Evolutionary conservation across 92 coral and sea anemone species (phyloP).

Genomic region (Zoanthus solanderi): DNA sequence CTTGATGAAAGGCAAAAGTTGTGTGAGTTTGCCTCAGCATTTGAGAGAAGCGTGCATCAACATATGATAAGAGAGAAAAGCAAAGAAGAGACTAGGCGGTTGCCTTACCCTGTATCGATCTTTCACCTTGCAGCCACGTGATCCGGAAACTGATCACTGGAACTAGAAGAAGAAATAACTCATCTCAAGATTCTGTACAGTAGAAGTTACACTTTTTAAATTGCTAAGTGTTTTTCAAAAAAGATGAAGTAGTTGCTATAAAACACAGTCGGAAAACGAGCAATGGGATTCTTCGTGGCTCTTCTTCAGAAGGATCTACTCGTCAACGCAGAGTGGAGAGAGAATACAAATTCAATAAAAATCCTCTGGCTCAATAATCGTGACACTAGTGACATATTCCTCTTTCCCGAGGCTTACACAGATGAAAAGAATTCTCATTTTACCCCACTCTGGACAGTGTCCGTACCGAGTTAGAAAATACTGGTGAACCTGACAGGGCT

Average conservation of each 20-base stretch:
- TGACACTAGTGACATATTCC: constrained; percentile 40
- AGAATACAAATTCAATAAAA: constrained; percentile 21
- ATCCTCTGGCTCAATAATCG: constrained; percentile 51
- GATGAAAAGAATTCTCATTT: constrained; percentile 50
- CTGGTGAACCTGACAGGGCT: background rate
- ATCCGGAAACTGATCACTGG: background rate
- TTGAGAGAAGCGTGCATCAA: constrained; percentile 51
- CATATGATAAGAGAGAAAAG: constrained; percentile 51
- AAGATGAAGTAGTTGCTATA: constrained; percentile 56
- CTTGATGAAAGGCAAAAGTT: constrained; percentile 3
- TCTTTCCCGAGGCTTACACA: constrained; percentile 41
- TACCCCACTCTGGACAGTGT: constrained; percentile 56
- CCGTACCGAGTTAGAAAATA: background rate
- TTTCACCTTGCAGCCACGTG: constrained; percentile 32
- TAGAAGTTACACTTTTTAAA: background rate
- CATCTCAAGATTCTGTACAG: background rate
- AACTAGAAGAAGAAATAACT: background rate
- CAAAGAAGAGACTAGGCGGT: constrained; percentile 56
- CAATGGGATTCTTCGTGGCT: constrained; percentile 56
- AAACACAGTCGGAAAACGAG: constrained; percentile 56
- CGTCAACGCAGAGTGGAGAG: constrained; percentile 23
- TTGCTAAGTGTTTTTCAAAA: background rate
- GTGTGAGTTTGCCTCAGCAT: constrained; percentile 47
- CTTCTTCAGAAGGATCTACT: constrained; percentile 58
- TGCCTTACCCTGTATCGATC: constrained; percentile 51